Conservation (phyloP, 2,797 vertebrate species). For the Scomberomorus guttatus region DNA sequence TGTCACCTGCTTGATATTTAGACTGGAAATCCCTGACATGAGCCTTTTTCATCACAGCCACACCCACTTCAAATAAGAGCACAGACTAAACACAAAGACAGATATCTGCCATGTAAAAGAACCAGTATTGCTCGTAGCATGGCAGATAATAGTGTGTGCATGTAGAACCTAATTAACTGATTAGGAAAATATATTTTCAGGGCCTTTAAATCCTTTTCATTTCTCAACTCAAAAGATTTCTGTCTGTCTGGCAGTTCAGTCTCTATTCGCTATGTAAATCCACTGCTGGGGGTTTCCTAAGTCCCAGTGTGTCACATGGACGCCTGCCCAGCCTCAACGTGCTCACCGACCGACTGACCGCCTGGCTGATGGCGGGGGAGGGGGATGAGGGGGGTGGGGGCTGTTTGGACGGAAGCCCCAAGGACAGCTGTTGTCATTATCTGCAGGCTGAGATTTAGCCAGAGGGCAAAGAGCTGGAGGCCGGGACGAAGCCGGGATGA, state of each 20-base stretch:
- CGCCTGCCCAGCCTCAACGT: conserved; percentile 66
- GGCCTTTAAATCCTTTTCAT: background rate
- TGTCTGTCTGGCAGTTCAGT: background rate
- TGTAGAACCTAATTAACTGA: background rate
- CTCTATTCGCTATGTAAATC: conserved; percentile 29
- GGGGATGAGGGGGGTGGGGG: background rate
- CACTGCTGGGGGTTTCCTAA: conserved; percentile 46
- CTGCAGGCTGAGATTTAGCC: conserved; percentile 51
- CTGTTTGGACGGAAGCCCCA: conserved; percentile 52
- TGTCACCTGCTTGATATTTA: too few relatives aligned
- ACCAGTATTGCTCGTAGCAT: background rate
- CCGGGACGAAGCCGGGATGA: conserved; percentile 3
- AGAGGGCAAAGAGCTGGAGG: conserved; percentile 56
- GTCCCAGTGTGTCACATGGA: conserved; percentile 68
- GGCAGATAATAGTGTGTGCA: background rate
- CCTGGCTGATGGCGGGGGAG: conserved; percentile 57
- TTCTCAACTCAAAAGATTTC: background rate
- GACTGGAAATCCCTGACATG: background rate
- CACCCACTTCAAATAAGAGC: background rate
- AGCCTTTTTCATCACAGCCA: background rate
- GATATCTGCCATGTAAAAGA: background rate
- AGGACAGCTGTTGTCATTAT: conserved; percentile 80
- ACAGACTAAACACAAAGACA: background rate
- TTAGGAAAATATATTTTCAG: background rate
- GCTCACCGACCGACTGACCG: conserved; percentile 67